phyloP scores from a whole-genome alignment of 2,888 invertebrate genomes.

The Mantis religiosa region DNA sequence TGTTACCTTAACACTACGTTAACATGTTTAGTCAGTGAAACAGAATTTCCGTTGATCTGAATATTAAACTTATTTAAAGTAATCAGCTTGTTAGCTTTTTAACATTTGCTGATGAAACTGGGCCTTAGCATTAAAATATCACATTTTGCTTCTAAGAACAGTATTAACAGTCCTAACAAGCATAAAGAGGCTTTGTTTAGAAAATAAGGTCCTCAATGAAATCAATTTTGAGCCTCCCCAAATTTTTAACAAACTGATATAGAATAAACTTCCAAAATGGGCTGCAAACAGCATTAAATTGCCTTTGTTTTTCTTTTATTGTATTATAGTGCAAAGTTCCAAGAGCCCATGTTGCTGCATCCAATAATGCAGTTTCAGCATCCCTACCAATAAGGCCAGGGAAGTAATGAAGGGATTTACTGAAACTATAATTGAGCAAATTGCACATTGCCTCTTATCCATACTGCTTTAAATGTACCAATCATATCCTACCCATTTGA shows the following conservation, averaged over 20 bases:
- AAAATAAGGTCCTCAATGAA: not conserved
- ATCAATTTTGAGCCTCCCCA: not conserved
- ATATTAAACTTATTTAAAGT: too few species aligned
- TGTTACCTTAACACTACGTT: too few species aligned
- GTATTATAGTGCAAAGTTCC: not conserved
- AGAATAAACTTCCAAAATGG: not conserved
- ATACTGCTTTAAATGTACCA: not conserved
- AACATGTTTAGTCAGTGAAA: too few species aligned
- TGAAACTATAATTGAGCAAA: constrained; percentile 16
- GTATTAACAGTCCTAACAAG: not conserved
- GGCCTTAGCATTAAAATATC: not conserved
- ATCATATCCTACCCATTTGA: not conserved
- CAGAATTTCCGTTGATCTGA: too few species aligned
- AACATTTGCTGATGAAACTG: too few species aligned
- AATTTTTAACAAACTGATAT: not conserved
- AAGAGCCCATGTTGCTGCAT: not conserved
- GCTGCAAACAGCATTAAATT: not conserved
- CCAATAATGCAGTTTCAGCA: not conserved
- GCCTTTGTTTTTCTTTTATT: not conserved
- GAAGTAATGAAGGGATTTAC: not conserved
- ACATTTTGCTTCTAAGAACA: not conserved
- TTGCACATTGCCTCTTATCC: constrained; percentile 12
- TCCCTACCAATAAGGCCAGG: constrained; percentile 2
- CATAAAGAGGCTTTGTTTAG: not conserved
- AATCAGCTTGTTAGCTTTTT: too few species aligned